Conservation (phyloP, 2,113 vertebrate species). For the Notechis scutatus region DNA sequence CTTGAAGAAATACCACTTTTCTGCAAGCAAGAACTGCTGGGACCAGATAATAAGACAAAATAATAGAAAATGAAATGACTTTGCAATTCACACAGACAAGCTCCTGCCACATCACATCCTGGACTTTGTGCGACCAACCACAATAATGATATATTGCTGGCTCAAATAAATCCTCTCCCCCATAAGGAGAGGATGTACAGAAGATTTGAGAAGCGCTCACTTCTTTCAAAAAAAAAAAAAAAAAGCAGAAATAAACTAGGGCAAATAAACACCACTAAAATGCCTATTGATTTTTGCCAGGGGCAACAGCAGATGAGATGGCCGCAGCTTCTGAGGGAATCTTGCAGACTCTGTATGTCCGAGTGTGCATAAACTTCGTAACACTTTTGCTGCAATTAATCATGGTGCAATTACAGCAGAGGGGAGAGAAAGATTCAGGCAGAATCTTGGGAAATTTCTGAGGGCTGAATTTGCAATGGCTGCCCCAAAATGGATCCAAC, state of each 20-base stretch:
- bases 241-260: neutral
- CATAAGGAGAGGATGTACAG: neutral
- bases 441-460: neutral
- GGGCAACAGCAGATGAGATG: neutral
- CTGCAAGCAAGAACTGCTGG: neutral
- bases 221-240: neutral
- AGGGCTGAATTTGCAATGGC: neutral
- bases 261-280: neutral
- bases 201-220: neutral
- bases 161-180: neutral
- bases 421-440: neutral
- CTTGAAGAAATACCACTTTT: neutral
- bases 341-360: neutral
- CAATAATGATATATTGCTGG: neutral
- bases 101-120: neutral
- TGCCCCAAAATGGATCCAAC: too few species aligned
- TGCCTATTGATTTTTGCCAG: neutral
- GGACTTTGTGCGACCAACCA: neutral
- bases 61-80: neutral
- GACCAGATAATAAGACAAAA: neutral
- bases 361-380: neutral
- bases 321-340: neutral
- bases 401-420: neutral
- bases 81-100: neutral
- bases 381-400: conserved; percentile 5